Evolutionary conservation across 2,888 invertebrate species (phyloP), one percentile per base, ranked within the genome.

Genomic region (Cantharis rufa): DNA sequence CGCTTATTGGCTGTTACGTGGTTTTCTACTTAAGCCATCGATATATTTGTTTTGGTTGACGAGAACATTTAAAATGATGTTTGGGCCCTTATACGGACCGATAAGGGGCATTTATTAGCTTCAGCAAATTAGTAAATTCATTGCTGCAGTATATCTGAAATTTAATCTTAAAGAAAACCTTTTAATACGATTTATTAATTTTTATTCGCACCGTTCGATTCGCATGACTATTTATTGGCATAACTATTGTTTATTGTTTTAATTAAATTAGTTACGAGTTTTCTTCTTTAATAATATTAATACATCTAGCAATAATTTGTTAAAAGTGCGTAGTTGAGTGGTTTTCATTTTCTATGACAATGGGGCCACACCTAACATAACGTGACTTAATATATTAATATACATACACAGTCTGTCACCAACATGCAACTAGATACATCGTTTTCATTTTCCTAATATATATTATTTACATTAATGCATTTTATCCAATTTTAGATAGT

Each of bases 361-460:
- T 66, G 18, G 71, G 63, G 76, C 79, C 81, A 77, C 81, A 81
- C 81, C 81, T 81, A 75, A 68, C 75, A 75, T 81, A 80, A 81
- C 81, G 81, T 81, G 81, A 81, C 81, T 80, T 79, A 80, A 78
- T 80, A 80, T 78, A 80, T 79, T 81, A 80, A 66, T 79, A 79
- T 74, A 76, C 69, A 74, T 74, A 76, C 80, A 32, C 28, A 75
- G 70, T 75, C 70, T 78, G 78, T 78, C 78, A 70, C 78, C 75
- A 73, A 75, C 78, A 78, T 78, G 78, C 78, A 75, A 78, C 72
- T 62, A 68, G 48, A 70, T 63, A 64, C 69, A 77, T 74, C 74
- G 68, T 74, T 71, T 62, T 74, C 63, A 62, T 69, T 70, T 63
- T 18, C 48, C 32, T 18, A 16, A 48, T 48, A 32, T 32, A 18